Evolutionary conservation across 2,797 vertebrate genomes (phyloP).

Genomic region (Bradypus variegatus): DNA sequence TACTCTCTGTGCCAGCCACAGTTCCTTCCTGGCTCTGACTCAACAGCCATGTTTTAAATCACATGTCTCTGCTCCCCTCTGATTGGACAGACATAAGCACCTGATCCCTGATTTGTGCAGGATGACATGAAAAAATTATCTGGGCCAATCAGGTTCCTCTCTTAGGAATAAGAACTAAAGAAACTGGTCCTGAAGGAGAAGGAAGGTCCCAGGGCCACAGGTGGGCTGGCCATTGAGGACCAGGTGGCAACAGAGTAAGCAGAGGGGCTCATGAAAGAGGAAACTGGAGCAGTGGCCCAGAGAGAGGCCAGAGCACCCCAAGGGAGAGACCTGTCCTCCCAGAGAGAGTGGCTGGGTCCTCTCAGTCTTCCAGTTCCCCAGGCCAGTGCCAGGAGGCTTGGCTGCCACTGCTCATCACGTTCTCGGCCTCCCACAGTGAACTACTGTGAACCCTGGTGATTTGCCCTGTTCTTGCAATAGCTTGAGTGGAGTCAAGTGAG

Average conservation of each 20-base stretch:
- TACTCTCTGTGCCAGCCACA: not conserved
- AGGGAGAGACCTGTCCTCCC: not conserved
- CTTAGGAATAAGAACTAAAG: not conserved
- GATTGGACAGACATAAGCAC: not conserved
- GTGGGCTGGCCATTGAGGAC: accelerated
- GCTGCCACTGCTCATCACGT: not conserved
- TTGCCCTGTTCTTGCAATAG: not conserved
- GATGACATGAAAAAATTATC: not conserved
- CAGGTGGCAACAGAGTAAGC: not conserved
- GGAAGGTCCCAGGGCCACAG: not conserved
- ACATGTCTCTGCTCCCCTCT: not conserved
- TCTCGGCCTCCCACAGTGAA: not conserved
- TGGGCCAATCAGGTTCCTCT: not conserved
- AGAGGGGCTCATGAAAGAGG: not conserved
- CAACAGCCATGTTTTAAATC: not conserved
- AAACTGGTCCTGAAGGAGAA: not conserved
- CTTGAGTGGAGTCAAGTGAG: not conserved
- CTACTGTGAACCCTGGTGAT: not conserved
- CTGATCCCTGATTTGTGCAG: not conserved
- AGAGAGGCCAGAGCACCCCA: not conserved
- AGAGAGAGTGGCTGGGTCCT: not conserved
- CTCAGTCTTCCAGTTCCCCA: not conserved
- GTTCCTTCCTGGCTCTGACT: not conserved
- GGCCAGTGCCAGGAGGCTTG: not conserved
- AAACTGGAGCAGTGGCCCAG: too few relatives aligned